A percentile compares a stretch with the other conserved stretches of the same genome.
These are phyloP conservation scores for Sitophilus oryzae DNA, from an alignment of 1,140 invertebrate species.

Conservation along the genomic window DNA sequence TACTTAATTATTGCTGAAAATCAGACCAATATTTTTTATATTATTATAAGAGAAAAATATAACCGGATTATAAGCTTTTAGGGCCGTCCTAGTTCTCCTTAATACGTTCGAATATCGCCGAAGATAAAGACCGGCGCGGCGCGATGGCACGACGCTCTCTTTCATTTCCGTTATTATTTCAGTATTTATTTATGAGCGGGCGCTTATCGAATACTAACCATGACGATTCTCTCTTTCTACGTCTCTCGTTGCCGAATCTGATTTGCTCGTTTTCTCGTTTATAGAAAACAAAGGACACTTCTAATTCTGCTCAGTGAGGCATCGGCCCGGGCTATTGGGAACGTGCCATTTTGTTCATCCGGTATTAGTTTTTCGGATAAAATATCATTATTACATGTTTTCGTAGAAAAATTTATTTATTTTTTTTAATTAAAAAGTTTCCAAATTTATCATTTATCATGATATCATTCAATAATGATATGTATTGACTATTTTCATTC, in stretches of 20 bases:
- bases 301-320: background rate
- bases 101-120: background rate
- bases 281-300: background rate
- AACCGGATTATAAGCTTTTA: background rate
- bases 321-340: background rate
- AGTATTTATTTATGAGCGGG: constrained; percentile 14
- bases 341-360: background rate
- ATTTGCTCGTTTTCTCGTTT: background rate
- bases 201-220: constrained; percentile 17
- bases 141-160: background rate
- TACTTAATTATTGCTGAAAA: no score
- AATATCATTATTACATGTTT: no score
- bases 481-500: no score
- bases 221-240: background rate
- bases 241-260: background rate
- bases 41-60: background rate
- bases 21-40: no score
- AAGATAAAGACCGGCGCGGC: constrained; percentile 1
- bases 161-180: constrained; percentile 18
- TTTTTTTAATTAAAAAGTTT: no score
- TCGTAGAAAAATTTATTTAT: no score
- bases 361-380: background rate
- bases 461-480: no score
- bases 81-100: background rate
- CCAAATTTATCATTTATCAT: no score